Evolutionary conservation across 2,888 invertebrate genomes (phyloP), one percentile per base, ranked within the genome.

Genomic region (Drosophila aldrichi): DNA sequence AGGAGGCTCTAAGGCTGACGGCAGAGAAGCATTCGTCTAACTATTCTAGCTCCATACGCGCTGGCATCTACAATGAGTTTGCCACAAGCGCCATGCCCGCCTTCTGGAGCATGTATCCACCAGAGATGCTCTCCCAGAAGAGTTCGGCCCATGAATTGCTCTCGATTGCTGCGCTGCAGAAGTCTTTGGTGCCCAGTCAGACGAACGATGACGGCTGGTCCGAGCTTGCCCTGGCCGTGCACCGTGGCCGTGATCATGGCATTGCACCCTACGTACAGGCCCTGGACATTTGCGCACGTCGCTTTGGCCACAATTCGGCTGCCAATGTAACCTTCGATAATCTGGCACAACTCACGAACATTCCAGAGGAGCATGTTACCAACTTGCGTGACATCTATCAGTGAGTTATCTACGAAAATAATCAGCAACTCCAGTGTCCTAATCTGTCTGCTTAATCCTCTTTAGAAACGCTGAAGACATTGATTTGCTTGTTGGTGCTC

Each of bases 401-500:
- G 95, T 96, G 90, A 91, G 92, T 73, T 55, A 7, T n/a, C 20
- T 2, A 4, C 16, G 10, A 3, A 10, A 2, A 32, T 22, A 32
- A 6, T 32, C 10, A 3, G 16, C 2, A 2, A 18, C 0, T 38
- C 5, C 2, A 12, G 0, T 2, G 18, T 8, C 29, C 29, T 44
- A 40, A 49, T 49, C 20, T 29, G 9, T 0, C 7, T 18, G 8
- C 1, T 4, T 6, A 9, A 4, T 2, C 14, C 93, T 74, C 81
- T 25, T 12, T 18, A 95, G 95, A 65, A 94, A 94, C 62, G 94
- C 96, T 2, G 95, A 96, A 79, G 97, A 98, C 85, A 94, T 98
- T 20, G 98, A 98, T 91, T 93, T 98, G 16, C 94, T 98, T 84
- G 95, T 96, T 6, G 98, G 97, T 38, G 97, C 96, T 4, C 94